phyloP scores from a whole-genome alignment of 64 coral and sea anemone genomes.

The Stichodactyla helianthus region DNA sequence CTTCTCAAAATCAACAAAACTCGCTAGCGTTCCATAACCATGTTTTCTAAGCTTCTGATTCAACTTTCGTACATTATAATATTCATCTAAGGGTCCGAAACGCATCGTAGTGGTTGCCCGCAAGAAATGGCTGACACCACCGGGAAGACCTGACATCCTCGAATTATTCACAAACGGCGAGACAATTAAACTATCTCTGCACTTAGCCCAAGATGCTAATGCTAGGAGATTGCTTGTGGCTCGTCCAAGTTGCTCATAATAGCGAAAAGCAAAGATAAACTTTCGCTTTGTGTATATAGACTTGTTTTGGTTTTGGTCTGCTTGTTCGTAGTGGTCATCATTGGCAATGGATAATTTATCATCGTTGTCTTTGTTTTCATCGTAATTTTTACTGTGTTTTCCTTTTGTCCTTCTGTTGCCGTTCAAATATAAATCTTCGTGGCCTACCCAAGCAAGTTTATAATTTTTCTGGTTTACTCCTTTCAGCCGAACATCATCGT shows the following conservation, averaged over 20 bases:
- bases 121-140: constrained; percentile 74
- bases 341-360: neutral
- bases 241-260: constrained; percentile 96
- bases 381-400: neutral
- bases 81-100: constrained; percentile 63
- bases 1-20: constrained; percentile 71
- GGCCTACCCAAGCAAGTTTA: constrained; percentile 3
- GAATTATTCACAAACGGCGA: constrained; percentile 98
- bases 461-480: constrained; percentile 9
- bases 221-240: constrained; percentile 84
- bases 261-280: constrained; percentile 97
- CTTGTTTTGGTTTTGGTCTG: neutral
- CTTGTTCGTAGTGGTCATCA: neutral
- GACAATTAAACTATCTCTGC: constrained; percentile 62
- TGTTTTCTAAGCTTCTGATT: constrained; percentile 62
- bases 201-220: constrained; percentile 75
- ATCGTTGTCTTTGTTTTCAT: neutral
- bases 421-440: neutral
- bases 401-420: neutral
- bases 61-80: constrained; percentile 63
- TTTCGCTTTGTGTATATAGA: constrained; percentile 39
- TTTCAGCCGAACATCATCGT: neutral
- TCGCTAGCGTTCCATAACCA: constrained; percentile 69
- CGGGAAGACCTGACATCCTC: constrained; percentile 77
- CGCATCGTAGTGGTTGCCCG: constrained; percentile 29